A percentile compares a stretch with the other conserved stretches of the same genome.
Conservation (phyloP, 2,113 vertebrate species). For the Centropus unirufus region DNA sequence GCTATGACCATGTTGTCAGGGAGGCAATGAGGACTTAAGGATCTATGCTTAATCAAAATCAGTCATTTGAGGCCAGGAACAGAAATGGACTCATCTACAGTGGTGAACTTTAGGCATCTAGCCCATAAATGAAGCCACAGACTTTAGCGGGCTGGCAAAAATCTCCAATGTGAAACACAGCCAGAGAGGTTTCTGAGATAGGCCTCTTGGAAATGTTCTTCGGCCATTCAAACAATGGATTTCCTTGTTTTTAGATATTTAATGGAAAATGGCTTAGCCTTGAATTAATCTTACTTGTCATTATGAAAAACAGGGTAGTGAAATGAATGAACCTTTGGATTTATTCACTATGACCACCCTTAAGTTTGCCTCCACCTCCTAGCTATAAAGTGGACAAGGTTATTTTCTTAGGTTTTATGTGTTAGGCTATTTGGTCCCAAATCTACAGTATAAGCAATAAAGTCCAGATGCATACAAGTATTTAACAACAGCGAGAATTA, state of each 20-base stretch:
- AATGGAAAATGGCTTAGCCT: neutral
- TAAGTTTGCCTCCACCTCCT: neutral
- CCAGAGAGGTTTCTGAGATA: neutral
- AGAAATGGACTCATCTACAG: neutral
- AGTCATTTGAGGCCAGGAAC: neutral
- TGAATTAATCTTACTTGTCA: neutral
- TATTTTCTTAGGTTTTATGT: neutral
- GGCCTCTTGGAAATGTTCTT: neutral
- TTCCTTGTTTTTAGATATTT: neutral
- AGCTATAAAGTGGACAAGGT: neutral
- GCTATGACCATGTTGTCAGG: rapidly evolving
- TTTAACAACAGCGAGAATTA: neutral
- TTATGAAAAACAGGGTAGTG: neutral
- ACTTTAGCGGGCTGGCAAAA: neutral
- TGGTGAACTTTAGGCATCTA: neutral
- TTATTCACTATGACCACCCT: neutral
- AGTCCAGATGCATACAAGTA: neutral
- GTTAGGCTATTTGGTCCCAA: neutral
- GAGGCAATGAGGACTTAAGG: neutral
- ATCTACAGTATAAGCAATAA: neutral
- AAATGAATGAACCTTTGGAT: neutral
- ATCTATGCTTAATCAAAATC: neutral
- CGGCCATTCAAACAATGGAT: neutral
- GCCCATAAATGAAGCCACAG: neutral
- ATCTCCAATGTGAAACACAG: neutral